Percentiles rank a stretch among this genome's conserved stretches.
Conservation (phyloP, 2,797 vertebrate species). For the Myripristis murdjan region DNA sequence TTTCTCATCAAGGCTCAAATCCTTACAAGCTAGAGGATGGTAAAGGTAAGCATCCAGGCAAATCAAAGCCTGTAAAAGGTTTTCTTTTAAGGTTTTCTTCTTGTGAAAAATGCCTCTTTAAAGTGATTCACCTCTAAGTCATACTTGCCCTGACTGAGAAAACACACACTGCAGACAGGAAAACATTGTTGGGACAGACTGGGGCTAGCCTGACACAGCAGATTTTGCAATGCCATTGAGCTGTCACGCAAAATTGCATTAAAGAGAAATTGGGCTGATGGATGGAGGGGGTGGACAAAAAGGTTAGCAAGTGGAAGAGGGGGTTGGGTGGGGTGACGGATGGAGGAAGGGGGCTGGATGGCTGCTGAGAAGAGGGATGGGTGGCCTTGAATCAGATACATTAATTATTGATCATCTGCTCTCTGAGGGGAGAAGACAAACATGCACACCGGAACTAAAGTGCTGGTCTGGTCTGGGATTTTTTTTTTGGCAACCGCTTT, state of each 20-base stretch:
- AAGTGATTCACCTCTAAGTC: background rate
- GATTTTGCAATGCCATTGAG: conserved; percentile 46
- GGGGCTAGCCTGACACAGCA: conserved; percentile 75
- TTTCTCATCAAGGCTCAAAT: background rate
- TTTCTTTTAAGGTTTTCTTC: background rate
- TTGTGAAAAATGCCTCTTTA: background rate
- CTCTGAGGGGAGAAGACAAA: conserved; percentile 14
- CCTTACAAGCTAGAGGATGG: background rate
- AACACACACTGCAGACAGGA: conserved; percentile 35
- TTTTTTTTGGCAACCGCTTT: background rate
- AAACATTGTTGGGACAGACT: conserved; percentile 41
- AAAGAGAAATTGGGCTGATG: background rate
- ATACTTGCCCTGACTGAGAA: background rate
- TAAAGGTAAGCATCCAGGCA: no score
- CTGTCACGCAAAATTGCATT: conserved; percentile 20
- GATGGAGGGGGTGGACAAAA: background rate
- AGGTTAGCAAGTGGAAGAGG: conserved; percentile 1
- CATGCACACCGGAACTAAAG: conserved; percentile 44
- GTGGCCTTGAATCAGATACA: conserved; percentile 69
- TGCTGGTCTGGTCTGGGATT: conserved; percentile 13
- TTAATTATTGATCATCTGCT: conserved; percentile 77
- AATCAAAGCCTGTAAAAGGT: background rate
- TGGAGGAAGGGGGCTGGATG: conserved; percentile 12
- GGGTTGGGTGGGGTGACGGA: background rate
- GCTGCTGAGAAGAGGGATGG: conserved; percentile 53